Conservation (phyloP, 2,797 vertebrate genomes). For the Gymnocypris eckloni region DNA sequence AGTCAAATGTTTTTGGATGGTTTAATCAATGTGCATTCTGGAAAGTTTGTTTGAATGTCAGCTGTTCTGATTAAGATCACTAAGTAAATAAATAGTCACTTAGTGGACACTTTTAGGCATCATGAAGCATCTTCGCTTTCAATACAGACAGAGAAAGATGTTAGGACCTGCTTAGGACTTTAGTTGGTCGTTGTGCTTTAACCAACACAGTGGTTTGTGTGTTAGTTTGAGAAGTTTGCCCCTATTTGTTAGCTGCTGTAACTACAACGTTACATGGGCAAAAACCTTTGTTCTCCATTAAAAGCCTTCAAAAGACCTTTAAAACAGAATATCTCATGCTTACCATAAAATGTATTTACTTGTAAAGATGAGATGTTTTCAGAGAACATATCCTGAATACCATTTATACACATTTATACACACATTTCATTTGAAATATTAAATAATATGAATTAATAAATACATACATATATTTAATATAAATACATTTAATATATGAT, state of each 20-base stretch:
- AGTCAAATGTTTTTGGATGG: background rate
- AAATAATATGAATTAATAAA: background rate
- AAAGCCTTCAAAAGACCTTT: background rate
- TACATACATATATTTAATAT: background rate
- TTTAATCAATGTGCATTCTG: background rate
- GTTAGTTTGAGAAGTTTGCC: background rate
- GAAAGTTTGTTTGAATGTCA: background rate
- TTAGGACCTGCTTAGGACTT: background rate
- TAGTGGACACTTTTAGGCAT: background rate
- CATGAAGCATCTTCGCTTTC: background rate
- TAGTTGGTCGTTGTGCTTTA: background rate
- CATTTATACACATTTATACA: no score
- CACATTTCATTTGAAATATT: background rate
- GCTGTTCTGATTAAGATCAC: background rate
- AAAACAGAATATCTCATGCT: background rate
- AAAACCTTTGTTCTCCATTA: background rate
- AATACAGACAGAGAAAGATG: background rate
- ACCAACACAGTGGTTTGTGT: background rate
- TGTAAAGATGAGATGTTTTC: constrained; percentile 4
- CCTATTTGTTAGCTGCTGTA: background rate
- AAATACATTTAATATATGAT: background rate
- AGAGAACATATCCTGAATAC: background rate
- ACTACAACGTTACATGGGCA: background rate
- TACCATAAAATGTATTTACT: background rate
- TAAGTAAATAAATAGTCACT: constrained; percentile 7